Evolutionary conservation across 2,113 vertebrate species (phyloP).

Genomic region (Propithecus coquereli): DNA sequence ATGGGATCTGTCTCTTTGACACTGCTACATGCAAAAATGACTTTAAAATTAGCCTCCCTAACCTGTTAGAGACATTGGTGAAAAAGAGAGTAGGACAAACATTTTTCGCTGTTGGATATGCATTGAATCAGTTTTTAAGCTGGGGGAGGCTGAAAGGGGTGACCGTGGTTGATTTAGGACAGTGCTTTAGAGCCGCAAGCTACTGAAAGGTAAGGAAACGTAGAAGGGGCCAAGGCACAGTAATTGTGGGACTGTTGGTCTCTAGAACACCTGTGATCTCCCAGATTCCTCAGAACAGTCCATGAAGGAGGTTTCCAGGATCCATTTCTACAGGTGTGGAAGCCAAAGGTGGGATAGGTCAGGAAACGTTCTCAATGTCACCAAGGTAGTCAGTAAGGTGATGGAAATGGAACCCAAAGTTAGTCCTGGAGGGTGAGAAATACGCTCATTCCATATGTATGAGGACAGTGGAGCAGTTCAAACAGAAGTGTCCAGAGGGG

Average conservation of each 20-base stretch:
- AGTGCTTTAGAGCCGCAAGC: not conserved
- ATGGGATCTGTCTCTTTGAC: not conserved
- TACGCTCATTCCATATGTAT: not conserved
- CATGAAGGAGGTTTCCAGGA: not conserved
- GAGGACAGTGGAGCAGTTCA: not conserved
- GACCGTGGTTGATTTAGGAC: not conserved
- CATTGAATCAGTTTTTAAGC: not conserved
- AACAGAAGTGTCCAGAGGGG: no score
- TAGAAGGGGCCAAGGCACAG: not conserved
- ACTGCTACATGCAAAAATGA: not conserved
- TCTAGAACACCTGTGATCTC: accelerated
- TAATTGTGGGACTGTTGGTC: not conserved
- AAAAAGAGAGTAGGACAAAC: not conserved
- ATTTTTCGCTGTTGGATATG: not conserved
- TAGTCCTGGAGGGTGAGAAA: not conserved
- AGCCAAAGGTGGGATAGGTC: not conserved
- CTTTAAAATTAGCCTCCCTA: not conserved
- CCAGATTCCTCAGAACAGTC: not conserved
- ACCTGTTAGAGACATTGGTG: not conserved
- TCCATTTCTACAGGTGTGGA: not conserved
- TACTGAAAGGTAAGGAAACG: no score
- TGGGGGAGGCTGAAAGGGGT: not conserved
- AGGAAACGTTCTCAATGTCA: not conserved
- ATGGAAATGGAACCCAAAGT: not conserved
- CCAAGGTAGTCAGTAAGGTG: not conserved